Evolutionary conservation across 2,113 vertebrate species (phyloP), one percentile per base, ranked within the genome.

Genomic region (Hiodon tergisus): DNA sequence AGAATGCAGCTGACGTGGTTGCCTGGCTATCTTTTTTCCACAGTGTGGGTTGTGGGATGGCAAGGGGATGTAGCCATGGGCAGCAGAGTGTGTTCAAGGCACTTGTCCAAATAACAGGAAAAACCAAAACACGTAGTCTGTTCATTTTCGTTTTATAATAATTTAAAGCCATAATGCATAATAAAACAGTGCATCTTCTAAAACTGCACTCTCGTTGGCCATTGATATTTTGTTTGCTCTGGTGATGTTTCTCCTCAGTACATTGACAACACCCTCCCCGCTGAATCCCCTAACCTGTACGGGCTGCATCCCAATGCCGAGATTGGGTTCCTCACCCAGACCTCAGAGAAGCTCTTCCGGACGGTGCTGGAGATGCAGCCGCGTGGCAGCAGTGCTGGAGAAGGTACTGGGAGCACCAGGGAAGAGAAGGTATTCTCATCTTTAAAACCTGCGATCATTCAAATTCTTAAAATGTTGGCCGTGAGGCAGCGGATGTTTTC

Each of bases 261-360:
- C 82, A 91, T 98, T 0, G 95, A 99, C 0, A 87, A 91, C 0
- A 60, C 78, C 6, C 81, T 99, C 17, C 97, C 97, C 3, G 70
- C 93, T 0, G 97, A 98, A 82, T 98, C 96, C 0, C 96, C 97
- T 0, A 87, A 96, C 70, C 91, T 99, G 5, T 99, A 98, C 0
- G 94, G 97, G 48, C 95, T 99, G 52, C 97, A 98, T 69, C 94
- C 97, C 50, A 99, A 98, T 0, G 95, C 97, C 0, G 96, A 99
- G 90, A 96, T 98, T 2, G 95, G 94, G 13, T 95, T 97, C 86
- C 92, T 98, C 0, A 96, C 94, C 0, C 94, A 96, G 83, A 94
- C 91, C 0, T 98, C 97, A 0, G 95, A 98, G 80, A 94, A 91
- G 72, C 92, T 98, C 11, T 97, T 98, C 85, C 92, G 77, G 51